Base-by-base conservation (phyloP, 2,113 vertebrate species). In the Elachura formosa region DNA sequence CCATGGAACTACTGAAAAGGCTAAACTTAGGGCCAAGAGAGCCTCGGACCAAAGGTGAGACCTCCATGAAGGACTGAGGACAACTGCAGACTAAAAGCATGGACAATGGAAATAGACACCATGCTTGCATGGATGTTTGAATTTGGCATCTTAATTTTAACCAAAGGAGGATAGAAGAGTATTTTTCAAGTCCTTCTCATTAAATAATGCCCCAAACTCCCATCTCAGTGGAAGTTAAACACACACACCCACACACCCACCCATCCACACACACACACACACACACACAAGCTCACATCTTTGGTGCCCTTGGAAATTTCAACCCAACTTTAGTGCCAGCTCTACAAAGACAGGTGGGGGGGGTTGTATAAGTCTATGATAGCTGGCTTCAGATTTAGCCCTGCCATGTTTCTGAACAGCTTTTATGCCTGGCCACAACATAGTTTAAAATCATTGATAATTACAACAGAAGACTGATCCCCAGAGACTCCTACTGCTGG, bases 61-160 rank as follows among this genome's bases (percentile, higher is more conserved):
- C 95, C 94, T 94, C 94, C 91, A 76, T 13, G 96, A 96, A 96
- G 91, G 87, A 89, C 89, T 33, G 94, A 91, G 91, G 94, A 56
- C 77, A 81, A 36, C 66, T 63, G 21, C 58, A 68, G 10, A 69
- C 77, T 92, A 46, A 94, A 92, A 95, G 94, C 63, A 87, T 69
- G 49, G 94, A 87, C 89, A 79, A 58, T 91, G 87, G 93, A 91
- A 89, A 91, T 29, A 11, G 81, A 94, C 63, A 87, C 62, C 14
- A 13, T 17, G 66, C 64, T 78, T 64, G 81, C 3, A 2, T 41
- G 80, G 49, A 48, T 79, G 75, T 88, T 93, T 90, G 82, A 69
- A 83, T 87, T 58, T 82, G 74, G 75, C 84, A 93, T 82, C 54
- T 91, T 89, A 61, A 40, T 92, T 90, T 72, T 88, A 94, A 92